Conservation (phyloP, 1,140 invertebrate genomes). For the Lordiphosa collinella region DNA sequence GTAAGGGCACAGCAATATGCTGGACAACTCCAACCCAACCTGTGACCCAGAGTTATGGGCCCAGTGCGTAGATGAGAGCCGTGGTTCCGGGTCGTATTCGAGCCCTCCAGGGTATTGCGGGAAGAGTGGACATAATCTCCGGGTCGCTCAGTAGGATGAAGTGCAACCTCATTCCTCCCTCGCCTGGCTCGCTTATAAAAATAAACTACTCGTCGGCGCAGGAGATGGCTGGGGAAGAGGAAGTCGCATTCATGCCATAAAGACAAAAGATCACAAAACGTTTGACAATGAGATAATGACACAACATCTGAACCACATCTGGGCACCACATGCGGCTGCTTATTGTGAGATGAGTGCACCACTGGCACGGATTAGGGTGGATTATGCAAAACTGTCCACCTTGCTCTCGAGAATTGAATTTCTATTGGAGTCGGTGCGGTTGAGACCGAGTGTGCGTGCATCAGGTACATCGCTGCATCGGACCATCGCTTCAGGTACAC, state of each 20-base stretch:
- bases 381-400: conserved; percentile 3
- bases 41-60: conserved; percentile 17
- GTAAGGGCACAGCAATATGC: conserved; percentile 15
- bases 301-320: conserved; percentile 58
- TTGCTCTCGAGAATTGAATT: neutral
- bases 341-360: neutral
- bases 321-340: conserved; percentile 33
- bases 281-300: conserved; percentile 47
- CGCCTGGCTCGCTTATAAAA: too few species aligned
- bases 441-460: neutral
- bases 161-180: too few species aligned
- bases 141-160: too few species aligned
- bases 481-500: neutral
- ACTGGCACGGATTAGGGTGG: conserved; percentile 3
- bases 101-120: conserved; percentile 1
- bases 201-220: too few species aligned
- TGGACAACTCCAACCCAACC: conserved; percentile 5
- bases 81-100: neutral
- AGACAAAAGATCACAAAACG: conserved; percentile 32
- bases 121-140: conserved; percentile 1
- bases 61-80: conserved; percentile 12
- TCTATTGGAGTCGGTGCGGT: neutral
- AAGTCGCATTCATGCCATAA: neutral
- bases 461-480: neutral
- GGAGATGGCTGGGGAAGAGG: neutral